A percentile compares a stretch with the other conserved stretches of the same genome.
These are phyloP conservation scores for Gymnocephalus cernua DNA, from an alignment of 2,113 vertebrate genomes.

Conservation along the genomic window DNA sequence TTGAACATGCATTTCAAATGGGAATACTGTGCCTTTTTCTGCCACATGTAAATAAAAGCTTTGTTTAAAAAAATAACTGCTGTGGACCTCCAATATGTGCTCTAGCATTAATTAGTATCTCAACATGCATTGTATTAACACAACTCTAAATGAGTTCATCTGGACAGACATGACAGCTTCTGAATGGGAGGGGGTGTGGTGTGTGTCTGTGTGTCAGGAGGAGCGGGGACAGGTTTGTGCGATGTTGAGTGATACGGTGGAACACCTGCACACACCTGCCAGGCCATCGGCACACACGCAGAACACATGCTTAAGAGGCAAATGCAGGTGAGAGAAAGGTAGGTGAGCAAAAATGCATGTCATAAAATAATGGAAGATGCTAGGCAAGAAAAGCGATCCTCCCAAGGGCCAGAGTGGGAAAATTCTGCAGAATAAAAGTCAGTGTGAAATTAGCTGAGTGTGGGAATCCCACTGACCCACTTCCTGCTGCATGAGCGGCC, in stretches of 20 bases:
- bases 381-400: not conserved
- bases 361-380: not conserved
- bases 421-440: not conserved
- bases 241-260: constrained; percentile 77
- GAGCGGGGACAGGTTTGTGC: constrained; percentile 55
- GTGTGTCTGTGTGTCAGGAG: constrained; percentile 32
- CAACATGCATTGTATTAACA: constrained; percentile 59
- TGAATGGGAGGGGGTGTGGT: constrained; percentile 65
- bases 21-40: constrained; percentile 34
- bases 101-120: constrained; percentile 43
- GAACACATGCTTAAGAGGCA: constrained; percentile 28
- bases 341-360: not conserved
- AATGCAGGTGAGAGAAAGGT: constrained; percentile 21
- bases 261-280: constrained; percentile 85
- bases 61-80: constrained; percentile 45
- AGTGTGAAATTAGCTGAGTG: constrained; percentile 33
- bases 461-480: constrained; percentile 40
- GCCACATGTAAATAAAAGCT: constrained; percentile 79
- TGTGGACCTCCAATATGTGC: constrained; percentile 13
- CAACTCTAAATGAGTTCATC: constrained; percentile 58
- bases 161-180: constrained; percentile 68
- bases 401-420: too few species aligned
- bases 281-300: constrained; percentile 52
- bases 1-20: constrained; percentile 17
- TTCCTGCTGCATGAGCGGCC: constrained; percentile 12